Percentiles rank a stretch among this genome's conserved stretches.
Conservation (phyloP, 2,797 vertebrate species). For the Rhinichthys osculus region DNA sequence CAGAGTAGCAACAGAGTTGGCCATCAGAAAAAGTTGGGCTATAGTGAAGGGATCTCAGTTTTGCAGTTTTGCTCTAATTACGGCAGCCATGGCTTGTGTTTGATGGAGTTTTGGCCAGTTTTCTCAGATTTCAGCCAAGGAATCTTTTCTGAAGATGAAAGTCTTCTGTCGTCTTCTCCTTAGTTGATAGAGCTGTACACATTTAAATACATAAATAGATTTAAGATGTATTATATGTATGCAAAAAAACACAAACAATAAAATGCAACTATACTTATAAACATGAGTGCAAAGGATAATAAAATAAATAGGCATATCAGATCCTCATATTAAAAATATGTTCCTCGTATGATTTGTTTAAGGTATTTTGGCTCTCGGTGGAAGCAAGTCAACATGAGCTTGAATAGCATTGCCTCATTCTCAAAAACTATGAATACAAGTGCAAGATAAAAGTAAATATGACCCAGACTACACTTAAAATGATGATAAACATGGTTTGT, state of each 20-base stretch:
- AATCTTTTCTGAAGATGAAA: not conserved
- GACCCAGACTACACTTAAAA: not conserved
- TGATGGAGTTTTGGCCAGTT: conserved; percentile 14
- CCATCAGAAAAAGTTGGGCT: conserved; percentile 67
- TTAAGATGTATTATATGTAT: not conserved
- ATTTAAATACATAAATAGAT: not conserved
- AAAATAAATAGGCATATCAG: not conserved
- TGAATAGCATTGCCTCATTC: not conserved
- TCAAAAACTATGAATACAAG: not conserved
- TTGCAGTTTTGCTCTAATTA: conserved; percentile 5
- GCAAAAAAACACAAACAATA: not conserved
- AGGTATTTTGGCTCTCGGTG: not conserved
- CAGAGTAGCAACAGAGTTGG: conserved; percentile 79
- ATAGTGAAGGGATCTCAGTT: conserved; percentile 26
- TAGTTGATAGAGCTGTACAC: not conserved
- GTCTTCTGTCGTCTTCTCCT: not conserved
- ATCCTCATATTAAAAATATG: not conserved
- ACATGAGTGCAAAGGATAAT: not conserved
- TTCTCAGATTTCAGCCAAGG: not conserved
- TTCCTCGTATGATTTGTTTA: not conserved
- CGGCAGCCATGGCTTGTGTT: conserved; percentile 40
- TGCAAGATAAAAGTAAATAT: not conserved
- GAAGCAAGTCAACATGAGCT: not conserved
- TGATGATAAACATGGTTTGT: not conserved
- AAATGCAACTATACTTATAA: not conserved